Evolutionary conservation across 2,888 invertebrate genomes (phyloP).

Genomic region (Drosophila merina): DNA sequence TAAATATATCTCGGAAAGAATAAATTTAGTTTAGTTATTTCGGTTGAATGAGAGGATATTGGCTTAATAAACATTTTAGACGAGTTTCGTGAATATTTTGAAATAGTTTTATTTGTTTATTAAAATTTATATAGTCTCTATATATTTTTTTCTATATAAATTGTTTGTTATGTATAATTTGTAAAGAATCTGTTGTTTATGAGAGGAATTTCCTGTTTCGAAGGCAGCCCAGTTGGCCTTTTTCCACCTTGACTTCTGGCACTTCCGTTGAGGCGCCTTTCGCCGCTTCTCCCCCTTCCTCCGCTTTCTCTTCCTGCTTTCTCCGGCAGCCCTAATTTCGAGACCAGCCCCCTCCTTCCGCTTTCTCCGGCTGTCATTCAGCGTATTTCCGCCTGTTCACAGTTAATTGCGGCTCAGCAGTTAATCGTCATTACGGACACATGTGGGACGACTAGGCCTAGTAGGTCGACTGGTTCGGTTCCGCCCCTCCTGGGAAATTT

Average conservation of each 20-base stretch:
- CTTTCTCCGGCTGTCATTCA: slow-evolving; percentile 46
- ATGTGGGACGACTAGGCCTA: slow-evolving; percentile 36
- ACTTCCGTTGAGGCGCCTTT: slow-evolving; percentile 17
- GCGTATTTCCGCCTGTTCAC: slow-evolving; percentile 66
- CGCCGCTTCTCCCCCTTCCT: not conserved
- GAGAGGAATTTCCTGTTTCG: slow-evolving; percentile 7
- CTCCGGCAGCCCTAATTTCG: not conserved
- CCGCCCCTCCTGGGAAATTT: not conserved
- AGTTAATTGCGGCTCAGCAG: slow-evolving; percentile 74
- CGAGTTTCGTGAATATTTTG: not conserved
- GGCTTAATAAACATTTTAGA: not conserved
- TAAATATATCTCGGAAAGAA: not conserved
- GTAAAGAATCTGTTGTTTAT: slow-evolving; percentile 1
- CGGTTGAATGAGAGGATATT: not conserved
- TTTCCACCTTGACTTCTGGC: slow-evolving; percentile 16
- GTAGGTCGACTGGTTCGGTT: not conserved
- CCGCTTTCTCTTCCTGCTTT: no score
- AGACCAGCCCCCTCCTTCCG: slow-evolving; percentile 3
- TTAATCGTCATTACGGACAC: slow-evolving; percentile 71
- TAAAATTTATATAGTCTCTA: not conserved
- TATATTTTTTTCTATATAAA: not conserved
- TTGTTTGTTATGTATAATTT: not conserved
- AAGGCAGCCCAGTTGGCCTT: not conserved
- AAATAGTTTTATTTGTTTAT: not conserved
- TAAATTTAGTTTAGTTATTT: not conserved